These are phyloP conservation scores for Eonycteris spelaea DNA, from an alignment of 2,113 vertebrate species.

Conservation along the genomic window DNA sequence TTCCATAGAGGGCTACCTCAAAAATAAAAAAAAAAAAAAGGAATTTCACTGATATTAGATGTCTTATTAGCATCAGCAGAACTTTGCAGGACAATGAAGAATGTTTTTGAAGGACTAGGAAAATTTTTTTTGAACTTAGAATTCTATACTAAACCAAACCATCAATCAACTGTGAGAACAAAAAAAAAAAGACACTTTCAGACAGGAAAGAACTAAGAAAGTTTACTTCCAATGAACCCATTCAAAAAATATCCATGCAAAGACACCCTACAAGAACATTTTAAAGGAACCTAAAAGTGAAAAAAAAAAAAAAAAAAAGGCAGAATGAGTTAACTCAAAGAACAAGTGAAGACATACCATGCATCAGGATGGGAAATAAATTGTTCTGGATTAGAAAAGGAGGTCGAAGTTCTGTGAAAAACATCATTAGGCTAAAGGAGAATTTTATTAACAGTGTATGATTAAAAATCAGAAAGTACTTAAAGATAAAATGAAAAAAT, in stretches of 20 bases:
- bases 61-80: not conserved
- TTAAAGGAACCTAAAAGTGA: not conserved
- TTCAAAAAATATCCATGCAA: not conserved
- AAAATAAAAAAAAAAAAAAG: not conserved
- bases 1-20: not conserved
- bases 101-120: not conserved
- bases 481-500: slow-evolving; percentile 14
- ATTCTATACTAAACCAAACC: not conserved
- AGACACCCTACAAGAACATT: not conserved
- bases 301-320: not conserved
- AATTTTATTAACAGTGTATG: not conserved
- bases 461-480: slow-evolving; percentile 14
- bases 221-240: not conserved
- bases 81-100: not conserved
- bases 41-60: not conserved
- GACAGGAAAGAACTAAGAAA: not conserved
- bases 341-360: not conserved
- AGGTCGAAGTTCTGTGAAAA: not conserved
- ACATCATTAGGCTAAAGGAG: not conserved
- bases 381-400: not conserved
- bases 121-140: not conserved
- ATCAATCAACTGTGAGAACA: not conserved
- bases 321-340: not conserved
- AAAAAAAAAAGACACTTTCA: not conserved
- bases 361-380: not conserved